Percentiles rank a stretch among this genome's conserved stretches.
phyloP scores from a whole-genome alignment of 2,797 vertebrate species.

The Knipowitschia caucasica region DNA sequence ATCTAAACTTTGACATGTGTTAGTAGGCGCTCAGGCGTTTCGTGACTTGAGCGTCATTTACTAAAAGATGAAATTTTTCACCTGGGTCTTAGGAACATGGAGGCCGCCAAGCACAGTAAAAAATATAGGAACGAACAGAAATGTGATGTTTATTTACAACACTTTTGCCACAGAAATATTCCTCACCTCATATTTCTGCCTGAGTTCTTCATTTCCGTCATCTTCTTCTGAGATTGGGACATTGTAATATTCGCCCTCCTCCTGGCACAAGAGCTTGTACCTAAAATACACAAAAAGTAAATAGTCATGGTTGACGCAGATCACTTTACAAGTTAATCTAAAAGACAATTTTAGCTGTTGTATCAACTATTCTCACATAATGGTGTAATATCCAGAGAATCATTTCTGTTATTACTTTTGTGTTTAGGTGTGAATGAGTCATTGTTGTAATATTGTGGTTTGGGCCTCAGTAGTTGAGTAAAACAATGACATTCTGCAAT shows the following conservation, averaged over 20 bases:
- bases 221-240: constrained; percentile 94
- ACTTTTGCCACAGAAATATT: too few species aligned
- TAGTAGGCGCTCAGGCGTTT: not conserved
- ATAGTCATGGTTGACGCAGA: not conserved
- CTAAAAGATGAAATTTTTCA: not conserved
- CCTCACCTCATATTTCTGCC: constrained; percentile 97
- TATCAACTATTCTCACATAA: not conserved
- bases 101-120: too few species aligned
- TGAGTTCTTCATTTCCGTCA: constrained; percentile 87
- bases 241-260: constrained; percentile 97
- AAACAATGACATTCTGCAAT: too few species aligned
- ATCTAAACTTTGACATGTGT: not conserved
- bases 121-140: too few species aligned
- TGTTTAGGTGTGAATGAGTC: not conserved
- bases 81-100: too few species aligned
- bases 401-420: not conserved
- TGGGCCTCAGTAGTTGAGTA: too few species aligned
- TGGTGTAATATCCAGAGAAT: not conserved
- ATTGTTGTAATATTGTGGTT: too few species aligned
- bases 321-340: not conserved
- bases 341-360: not conserved
- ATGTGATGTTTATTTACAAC: too few species aligned
- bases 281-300: constrained; percentile 55
- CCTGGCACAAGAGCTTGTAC: constrained; percentile 94
- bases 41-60: not conserved